These are phyloP conservation scores for Morelia viridis DNA, from an alignment of 2,797 vertebrate species.

Conservation along the genomic window DNA sequence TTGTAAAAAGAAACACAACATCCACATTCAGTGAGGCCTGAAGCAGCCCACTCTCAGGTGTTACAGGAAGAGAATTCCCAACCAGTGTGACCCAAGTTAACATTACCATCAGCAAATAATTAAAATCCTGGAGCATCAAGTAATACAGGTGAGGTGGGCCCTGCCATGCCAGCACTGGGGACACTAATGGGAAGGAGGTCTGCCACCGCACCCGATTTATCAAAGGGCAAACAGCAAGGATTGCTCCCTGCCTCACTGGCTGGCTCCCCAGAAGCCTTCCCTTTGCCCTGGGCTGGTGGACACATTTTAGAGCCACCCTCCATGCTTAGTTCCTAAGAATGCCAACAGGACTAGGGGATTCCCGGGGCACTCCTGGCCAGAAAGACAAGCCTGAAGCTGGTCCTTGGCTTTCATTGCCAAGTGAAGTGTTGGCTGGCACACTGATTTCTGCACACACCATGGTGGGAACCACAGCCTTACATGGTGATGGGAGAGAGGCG, in stretches of 20 bases:
- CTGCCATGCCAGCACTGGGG: background rate
- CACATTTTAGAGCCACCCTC: background rate
- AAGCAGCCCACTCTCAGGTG: background rate
- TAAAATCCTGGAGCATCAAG: background rate
- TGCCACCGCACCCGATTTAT: background rate
- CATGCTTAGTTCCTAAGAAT: background rate
- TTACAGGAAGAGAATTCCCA: background rate
- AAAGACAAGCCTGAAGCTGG: background rate
- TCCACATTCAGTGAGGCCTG: background rate
- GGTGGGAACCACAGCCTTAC: background rate
- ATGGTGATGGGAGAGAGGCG: background rate
- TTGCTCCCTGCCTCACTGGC: background rate
- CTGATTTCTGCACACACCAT: background rate
- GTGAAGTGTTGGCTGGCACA: background rate
- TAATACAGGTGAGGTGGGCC: accelerated
- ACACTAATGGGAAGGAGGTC: background rate
- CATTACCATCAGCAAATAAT: background rate
- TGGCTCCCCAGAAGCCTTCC: background rate
- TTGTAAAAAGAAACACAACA: background rate
- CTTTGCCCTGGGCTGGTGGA: background rate
- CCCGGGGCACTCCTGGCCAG: background rate
- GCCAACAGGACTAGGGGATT: background rate
- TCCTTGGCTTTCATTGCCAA: background rate
- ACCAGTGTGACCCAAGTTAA: background rate
- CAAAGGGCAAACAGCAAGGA: background rate